phyloP scores from a whole-genome alignment of 2,797 vertebrate genomes.

The Scleropages formosus region DNA sequence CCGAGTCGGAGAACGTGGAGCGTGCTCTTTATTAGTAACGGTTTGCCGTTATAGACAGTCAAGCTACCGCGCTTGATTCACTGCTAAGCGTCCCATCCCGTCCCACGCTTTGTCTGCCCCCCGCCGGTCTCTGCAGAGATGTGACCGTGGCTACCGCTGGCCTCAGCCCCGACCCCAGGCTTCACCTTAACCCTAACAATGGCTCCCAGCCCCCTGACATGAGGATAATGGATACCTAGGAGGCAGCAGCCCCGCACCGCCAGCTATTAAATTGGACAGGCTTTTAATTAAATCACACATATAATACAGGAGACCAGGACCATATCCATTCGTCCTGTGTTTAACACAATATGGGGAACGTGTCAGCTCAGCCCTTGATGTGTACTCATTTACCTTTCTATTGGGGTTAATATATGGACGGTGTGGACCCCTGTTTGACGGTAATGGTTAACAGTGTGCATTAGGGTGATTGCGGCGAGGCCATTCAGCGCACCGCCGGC shows the following conservation, averaged over 20 bases:
- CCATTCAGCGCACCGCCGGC: slow-evolving; percentile 64
- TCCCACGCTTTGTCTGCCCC: slow-evolving; percentile 36
- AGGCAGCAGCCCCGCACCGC: slow-evolving; percentile 38
- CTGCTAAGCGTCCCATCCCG: no score
- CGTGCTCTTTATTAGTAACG: no score
- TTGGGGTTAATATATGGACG: slow-evolving; percentile 62
- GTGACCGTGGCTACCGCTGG: slow-evolving; percentile 41
- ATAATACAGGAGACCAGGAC: slow-evolving; percentile 52
- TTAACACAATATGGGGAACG: slow-evolving; percentile 69
- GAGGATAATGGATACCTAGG: slow-evolving; percentile 59
- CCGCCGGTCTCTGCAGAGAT: slow-evolving; percentile 34
- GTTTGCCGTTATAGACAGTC: no score
- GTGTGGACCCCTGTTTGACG: slow-evolving; percentile 62
- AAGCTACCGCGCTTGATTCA: no score
- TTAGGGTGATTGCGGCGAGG: slow-evolving; percentile 80
- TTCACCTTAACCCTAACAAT: slow-evolving; percentile 48
- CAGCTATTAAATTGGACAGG: slow-evolving; percentile 55
- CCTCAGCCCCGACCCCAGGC: slow-evolving; percentile 42
- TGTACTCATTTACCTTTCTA: slow-evolving; percentile 77
- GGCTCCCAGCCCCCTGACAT: slow-evolving; percentile 44
- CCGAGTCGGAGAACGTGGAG: no score
- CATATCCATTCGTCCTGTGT: slow-evolving; percentile 63
- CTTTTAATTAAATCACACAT: slow-evolving; percentile 67
- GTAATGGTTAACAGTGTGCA: slow-evolving; percentile 81
- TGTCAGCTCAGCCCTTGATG: slow-evolving; percentile 66